Base-by-base conservation (phyloP, 2,113 vertebrate species). In the Heptranchias perlo region DNA sequence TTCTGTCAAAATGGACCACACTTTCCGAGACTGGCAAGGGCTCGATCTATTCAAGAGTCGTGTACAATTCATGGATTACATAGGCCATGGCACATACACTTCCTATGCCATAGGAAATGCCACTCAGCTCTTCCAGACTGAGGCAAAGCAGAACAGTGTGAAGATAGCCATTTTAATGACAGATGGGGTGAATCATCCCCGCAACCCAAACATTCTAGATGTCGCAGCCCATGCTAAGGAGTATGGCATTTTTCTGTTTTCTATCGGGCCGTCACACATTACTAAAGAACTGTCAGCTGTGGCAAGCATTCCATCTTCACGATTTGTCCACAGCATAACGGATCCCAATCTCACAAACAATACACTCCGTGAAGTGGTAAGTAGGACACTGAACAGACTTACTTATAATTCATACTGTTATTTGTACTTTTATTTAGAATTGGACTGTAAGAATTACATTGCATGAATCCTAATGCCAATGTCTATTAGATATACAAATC, bases 61-160 rank as follows among this genome's bases (percentile, higher is more conserved):
- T 35, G 96, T 98, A n/a, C 96, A 7, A 73, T 96, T 96, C 96
- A 97, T 99, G 98, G 96, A 61, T 96, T 98, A 98, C 96, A 98
- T 99, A 96, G 98, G 98, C 62, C 98, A 99, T 0, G 98, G 99
- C 95, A 99, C 98, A 52, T 99, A 98, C 96, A 98, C 98, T 76
- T 98, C 98, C 95, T 99, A 98, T 10, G 98, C 98, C 94, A 97
- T 99, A 96, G 97, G 97, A 96, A 99, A 99, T 92, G 98, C 98
- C 93, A 98, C 98, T 0, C 98, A 97, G 25, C 96, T 99, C 67
- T 97, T 99, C 96, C 96, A 97, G 96, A 97, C 96, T 28, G 98
- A 99, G 97, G 98, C 98, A 1, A 97, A 84, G 14, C 97, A 96
- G 49, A 96, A 97, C 87, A 97, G 97, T 31, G 96, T 97, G 0